phyloP scores from a whole-genome alignment of 2,113 vertebrate species.

The Sphaerodactylus townsendi region DNA sequence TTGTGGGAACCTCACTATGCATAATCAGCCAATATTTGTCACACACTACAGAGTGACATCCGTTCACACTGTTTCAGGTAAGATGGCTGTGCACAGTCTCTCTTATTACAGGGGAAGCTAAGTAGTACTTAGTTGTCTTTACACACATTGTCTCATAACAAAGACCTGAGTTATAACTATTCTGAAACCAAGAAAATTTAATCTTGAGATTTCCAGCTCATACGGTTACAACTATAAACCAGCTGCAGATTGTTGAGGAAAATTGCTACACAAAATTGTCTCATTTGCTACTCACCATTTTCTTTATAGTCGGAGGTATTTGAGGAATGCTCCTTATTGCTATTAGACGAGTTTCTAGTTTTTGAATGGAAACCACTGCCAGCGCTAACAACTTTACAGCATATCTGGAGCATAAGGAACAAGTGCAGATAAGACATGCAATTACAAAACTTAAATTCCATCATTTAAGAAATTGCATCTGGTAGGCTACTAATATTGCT shows the following conservation, averaged over 20 bases:
- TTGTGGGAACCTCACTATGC: no score
- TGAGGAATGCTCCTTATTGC: constrained; percentile 68
- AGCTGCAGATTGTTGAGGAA: neutral
- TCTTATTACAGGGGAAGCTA: neutral
- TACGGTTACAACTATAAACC: neutral
- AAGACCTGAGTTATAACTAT: neutral
- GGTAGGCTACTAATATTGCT: neutral
- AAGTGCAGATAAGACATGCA: neutral
- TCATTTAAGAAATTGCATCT: neutral
- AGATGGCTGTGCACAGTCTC: neutral
- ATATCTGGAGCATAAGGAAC: constrained; percentile 68
- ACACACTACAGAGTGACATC: neutral
- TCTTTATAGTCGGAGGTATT: constrained; percentile 60
- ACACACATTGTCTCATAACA: neutral
- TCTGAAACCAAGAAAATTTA: neutral
- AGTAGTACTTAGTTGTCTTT: neutral
- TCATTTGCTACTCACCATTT: constrained; percentile 80
- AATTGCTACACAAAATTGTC: neutral
- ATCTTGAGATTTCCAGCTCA: neutral
- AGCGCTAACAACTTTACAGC: constrained; percentile 79
- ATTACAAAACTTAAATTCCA: neutral
- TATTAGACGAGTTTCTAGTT: constrained; percentile 81
- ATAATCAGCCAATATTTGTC: neutral
- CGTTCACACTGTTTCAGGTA: neutral
- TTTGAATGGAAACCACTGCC: constrained; percentile 83